Conservation (phyloP, 2,113 vertebrate genomes). For the Tenrec ecaudatus region DNA sequence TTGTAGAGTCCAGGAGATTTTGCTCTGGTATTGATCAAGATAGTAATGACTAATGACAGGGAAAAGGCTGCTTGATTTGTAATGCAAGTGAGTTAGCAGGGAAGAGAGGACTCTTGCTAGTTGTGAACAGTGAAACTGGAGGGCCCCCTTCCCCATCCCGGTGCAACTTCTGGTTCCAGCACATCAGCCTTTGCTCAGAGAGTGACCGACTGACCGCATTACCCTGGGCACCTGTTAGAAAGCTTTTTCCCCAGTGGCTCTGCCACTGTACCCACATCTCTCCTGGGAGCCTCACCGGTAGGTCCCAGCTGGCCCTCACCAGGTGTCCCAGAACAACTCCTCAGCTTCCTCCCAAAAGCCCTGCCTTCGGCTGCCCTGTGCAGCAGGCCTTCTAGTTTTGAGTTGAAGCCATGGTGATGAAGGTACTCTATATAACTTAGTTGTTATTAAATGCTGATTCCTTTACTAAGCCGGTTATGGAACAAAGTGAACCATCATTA, state of each 20-base stretch:
- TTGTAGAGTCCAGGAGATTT: background rate
- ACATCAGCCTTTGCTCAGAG: background rate
- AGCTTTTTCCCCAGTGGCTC: background rate
- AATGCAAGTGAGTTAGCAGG: background rate
- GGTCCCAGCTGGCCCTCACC: rapidly evolving
- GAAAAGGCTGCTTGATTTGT: background rate
- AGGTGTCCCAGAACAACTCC: too few relatives aligned
- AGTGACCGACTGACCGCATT: background rate
- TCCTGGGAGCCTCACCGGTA: background rate
- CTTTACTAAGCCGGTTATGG: background rate
- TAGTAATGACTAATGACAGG: background rate
- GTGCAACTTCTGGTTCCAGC: background rate
- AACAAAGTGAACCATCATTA: background rate
- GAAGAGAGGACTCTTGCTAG: background rate
- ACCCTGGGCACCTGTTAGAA: background rate
- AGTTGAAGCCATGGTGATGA: background rate
- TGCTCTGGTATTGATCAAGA: background rate
- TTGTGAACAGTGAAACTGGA: background rate
- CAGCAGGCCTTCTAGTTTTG: background rate
- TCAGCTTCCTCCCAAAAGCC: background rate
- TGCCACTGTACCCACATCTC: background rate
- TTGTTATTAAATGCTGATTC: background rate
- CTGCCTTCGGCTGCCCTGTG: rapidly evolving
- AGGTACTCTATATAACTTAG: background rate
- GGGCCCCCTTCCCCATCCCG: background rate